These are phyloP conservation scores for Diglossa cyanea DNA, from an alignment of 2,797 vertebrate genomes.

Conservation along the genomic window DNA sequence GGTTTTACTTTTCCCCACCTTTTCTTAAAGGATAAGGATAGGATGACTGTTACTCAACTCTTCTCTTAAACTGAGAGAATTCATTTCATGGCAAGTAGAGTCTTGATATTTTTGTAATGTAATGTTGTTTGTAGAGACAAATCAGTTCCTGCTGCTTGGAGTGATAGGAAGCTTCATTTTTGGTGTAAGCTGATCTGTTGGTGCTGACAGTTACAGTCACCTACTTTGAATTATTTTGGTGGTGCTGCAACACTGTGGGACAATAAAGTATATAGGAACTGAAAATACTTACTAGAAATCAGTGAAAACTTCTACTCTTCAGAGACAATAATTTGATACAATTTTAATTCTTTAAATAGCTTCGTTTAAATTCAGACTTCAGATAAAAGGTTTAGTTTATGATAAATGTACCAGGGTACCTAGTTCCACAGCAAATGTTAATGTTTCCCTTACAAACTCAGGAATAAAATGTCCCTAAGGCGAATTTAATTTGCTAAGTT, in stretches of 20 bases:
- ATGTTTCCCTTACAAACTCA: background rate
- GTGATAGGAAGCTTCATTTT: background rate
- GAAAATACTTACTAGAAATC: constrained; percentile 5
- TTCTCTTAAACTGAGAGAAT: background rate
- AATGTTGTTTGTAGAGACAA: background rate
- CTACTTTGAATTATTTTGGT: background rate
- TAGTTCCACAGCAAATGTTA: constrained; percentile 21
- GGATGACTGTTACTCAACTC: background rate
- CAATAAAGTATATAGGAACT: background rate
- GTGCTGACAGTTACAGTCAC: background rate
- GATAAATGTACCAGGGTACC: background rate
- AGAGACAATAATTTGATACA: background rate
- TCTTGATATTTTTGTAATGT: background rate
- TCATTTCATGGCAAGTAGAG: background rate
- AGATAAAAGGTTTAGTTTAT: constrained; percentile 17
- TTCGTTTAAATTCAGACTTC: constrained; percentile 27
- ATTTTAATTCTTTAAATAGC: constrained; percentile 17
- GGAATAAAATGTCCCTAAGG: constrained; percentile 25
- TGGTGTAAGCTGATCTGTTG: background rate
- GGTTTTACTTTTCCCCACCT: background rate
- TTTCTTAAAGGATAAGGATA: background rate
- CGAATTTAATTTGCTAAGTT: constrained; percentile 31
- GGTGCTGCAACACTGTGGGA: background rate
- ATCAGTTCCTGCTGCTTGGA: background rate
- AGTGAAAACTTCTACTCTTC: background rate